Evolutionary conservation across 2,888 invertebrate genomes (phyloP).

Genomic region (Orthonevra nobilis): DNA sequence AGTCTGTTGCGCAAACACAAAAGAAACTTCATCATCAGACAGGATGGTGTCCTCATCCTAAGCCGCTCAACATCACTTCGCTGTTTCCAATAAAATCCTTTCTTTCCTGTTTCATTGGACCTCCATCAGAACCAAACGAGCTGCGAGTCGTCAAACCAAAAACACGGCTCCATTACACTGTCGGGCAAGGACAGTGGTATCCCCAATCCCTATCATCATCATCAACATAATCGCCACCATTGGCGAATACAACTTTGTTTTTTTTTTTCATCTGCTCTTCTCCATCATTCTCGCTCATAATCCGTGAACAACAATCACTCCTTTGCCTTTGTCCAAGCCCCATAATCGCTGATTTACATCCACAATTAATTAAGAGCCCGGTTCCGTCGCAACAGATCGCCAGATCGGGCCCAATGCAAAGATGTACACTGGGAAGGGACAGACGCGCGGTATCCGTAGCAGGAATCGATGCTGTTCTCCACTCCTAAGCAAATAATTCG

Average conservation of each 20-base stretch:
- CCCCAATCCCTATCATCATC: constrained; percentile 34
- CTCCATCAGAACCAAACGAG: constrained; percentile 14
- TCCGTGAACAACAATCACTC: constrained; percentile 69
- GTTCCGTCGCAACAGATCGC: constrained; percentile 6
- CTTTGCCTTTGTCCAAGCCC: constrained; percentile 66
- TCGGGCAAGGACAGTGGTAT: constrained; percentile 42
- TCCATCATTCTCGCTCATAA: constrained; percentile 59
- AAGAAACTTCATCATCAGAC: constrained; percentile 27
- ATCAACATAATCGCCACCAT: constrained; percentile 28
- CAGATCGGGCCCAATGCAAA: constrained; percentile 20
- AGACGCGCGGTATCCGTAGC: constrained; percentile 34
- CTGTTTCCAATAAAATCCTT: constrained; percentile 52
- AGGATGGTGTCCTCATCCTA: too few relatives aligned
- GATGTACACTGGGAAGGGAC: too few relatives aligned
- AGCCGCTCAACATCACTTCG: not conserved
- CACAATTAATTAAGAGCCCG: constrained; percentile 67
- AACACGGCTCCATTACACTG: constrained; percentile 42
- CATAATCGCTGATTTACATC: constrained; percentile 70
- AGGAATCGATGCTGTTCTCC: constrained; percentile 56
- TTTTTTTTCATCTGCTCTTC: constrained; percentile 38
- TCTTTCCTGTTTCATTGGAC: constrained; percentile 58
- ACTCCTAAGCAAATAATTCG: constrained; percentile 61
- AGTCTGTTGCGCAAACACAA: too few relatives aligned
- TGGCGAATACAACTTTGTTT: constrained; percentile 37
- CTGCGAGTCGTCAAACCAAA: constrained; percentile 26